Evolutionary conservation across 2,888 invertebrate genomes (phyloP).

Genomic region (Steromphala cineraria): DNA sequence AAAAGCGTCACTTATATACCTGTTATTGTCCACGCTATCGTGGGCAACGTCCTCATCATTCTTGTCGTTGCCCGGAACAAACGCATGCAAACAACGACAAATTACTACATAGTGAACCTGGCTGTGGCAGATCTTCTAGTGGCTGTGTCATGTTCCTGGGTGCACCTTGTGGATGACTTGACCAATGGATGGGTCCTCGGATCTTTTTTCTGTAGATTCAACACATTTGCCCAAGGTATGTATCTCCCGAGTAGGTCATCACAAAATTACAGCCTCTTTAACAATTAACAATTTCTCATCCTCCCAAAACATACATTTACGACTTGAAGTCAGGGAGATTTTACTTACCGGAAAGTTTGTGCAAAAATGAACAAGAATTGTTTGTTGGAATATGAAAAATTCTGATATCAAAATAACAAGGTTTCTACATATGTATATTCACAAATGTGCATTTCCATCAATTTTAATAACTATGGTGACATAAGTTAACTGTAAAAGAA

Average conservation of each 20-base stretch:
- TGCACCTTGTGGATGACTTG: constrained; percentile 85
- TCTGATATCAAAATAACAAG: too few relatives aligned
- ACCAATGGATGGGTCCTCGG: constrained; percentile 87
- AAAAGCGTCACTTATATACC: constrained; percentile 57
- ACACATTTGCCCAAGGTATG: constrained; percentile 86
- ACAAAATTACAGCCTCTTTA: too few relatives aligned
- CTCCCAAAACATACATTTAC: too few relatives aligned
- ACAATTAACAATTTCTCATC: too few relatives aligned
- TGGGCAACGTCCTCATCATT: constrained; percentile 64
- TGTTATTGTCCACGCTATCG: constrained; percentile 56
- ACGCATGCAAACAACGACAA: constrained; percentile 71
- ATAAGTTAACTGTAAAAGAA: too few relatives aligned
- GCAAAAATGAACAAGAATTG: too few relatives aligned
- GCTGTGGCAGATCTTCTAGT: constrained; percentile 71
- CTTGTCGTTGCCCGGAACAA: constrained; percentile 61
- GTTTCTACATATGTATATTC: too few relatives aligned
- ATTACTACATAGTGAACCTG: constrained; percentile 72
- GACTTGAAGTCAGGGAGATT: too few relatives aligned
- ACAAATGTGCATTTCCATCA: too few relatives aligned
- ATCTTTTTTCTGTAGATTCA: constrained; percentile 84
- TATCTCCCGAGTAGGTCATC: not conserved
- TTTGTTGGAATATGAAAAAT: too few relatives aligned
- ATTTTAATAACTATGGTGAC: too few relatives aligned
- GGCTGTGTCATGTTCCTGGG: constrained; percentile 82
- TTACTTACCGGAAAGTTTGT: too few relatives aligned